Conservation (phyloP, 2,888 invertebrate species). For the Oscheius sp. region DNA sequence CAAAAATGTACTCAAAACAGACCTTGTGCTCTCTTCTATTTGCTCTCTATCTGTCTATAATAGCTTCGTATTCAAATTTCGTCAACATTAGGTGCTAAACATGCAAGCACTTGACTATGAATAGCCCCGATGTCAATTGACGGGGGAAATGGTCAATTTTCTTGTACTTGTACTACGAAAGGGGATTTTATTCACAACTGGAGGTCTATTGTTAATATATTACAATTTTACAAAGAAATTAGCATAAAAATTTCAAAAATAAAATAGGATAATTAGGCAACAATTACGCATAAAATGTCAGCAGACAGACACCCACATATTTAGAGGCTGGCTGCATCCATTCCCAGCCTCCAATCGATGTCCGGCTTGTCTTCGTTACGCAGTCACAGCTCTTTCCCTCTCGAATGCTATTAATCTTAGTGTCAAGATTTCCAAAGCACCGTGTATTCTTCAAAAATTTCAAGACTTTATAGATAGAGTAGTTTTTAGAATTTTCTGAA, state of each 20-base stretch:
- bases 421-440: conserved; percentile 8
- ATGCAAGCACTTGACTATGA: conserved; percentile 7
- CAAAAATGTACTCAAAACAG: too few species aligned
- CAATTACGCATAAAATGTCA: too few species aligned
- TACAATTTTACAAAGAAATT: too few species aligned
- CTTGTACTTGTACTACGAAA: too few species aligned
- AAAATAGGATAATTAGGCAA: too few species aligned
- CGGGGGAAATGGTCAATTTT: not conserved
- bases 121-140: conserved; percentile 3
- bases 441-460: too few species aligned
- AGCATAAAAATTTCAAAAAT: too few species aligned
- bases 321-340: not conserved
- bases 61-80: not conserved
- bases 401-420: conserved; percentile 14
- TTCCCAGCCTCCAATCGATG: conserved; percentile 1
- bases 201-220: too few species aligned
- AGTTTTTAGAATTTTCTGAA: too few species aligned
- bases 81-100: not conserved
- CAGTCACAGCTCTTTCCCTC: conserved; percentile 8
- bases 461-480: too few species aligned
- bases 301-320: too few species aligned
- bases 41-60: not conserved
- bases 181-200: too few species aligned
- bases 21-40: not conserved
- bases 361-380: conserved; percentile 26